Percentiles rank a stretch among this genome's conserved stretches.
phyloP scores from a whole-genome alignment of 2,797 vertebrate genomes.

The Steatocranus sp. region DNA sequence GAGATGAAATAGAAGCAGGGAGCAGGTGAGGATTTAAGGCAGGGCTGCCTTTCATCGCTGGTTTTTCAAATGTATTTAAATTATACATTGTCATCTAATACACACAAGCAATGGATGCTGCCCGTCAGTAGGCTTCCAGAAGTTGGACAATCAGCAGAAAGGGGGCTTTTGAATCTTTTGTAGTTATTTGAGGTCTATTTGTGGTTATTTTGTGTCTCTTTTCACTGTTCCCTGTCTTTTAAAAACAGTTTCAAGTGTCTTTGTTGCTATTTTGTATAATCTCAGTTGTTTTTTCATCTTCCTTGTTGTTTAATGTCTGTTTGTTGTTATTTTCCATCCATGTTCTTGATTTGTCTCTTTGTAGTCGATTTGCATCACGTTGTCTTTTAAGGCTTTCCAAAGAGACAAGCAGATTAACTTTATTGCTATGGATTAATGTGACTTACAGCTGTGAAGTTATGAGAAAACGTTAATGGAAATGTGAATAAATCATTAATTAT shows the following conservation, averaged over 20 bases:
- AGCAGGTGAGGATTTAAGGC: background rate
- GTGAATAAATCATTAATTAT: background rate
- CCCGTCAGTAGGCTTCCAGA: background rate
- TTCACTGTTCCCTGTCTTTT: background rate
- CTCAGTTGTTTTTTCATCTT: background rate
- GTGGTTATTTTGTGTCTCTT: background rate
- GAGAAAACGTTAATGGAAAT: background rate
- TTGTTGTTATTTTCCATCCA: background rate
- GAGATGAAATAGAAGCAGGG: background rate
- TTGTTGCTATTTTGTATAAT: background rate
- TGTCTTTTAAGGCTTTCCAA: background rate
- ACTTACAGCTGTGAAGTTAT: background rate
- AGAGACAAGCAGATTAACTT: background rate
- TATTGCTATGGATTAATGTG: background rate
- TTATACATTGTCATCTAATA: background rate
- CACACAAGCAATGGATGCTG: background rate
- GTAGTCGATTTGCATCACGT: background rate
- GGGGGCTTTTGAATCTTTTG: background rate
- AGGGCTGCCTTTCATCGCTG: background rate
- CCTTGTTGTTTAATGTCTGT: background rate
- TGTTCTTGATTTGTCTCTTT: background rate
- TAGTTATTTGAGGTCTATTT: background rate
- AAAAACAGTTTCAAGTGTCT: background rate
- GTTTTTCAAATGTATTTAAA: background rate
- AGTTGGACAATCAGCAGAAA: background rate